Conservation (phyloP, 2,888 invertebrate species). For the Ryuthela nishihirai region DNA sequence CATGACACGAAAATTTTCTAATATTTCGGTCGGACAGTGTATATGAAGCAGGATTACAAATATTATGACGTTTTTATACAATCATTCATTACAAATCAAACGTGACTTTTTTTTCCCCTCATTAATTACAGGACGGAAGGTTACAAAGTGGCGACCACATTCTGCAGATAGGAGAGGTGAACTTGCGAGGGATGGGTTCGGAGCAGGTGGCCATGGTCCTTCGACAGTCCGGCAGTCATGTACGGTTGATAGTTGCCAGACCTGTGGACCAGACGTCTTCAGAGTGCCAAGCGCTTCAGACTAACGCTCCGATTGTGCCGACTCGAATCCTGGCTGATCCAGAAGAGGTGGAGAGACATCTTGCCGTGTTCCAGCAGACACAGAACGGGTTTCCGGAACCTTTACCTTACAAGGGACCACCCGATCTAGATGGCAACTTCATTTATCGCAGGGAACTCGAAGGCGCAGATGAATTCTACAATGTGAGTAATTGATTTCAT, state of each 20-base stretch:
- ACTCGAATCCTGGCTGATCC: slow-evolving; percentile 83
- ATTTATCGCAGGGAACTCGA: slow-evolving; percentile 24
- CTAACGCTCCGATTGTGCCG: slow-evolving; percentile 83
- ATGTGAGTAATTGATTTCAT: too few species aligned
- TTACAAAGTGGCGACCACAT: slow-evolving; percentile 97
- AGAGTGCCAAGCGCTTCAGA: slow-evolving; percentile 65
- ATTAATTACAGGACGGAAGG: slow-evolving; percentile 73
- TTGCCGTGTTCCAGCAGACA: slow-evolving; percentile 49
- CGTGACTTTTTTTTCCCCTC: neutral
- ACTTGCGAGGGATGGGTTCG: slow-evolving; percentile 91
- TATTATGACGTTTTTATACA: too few species aligned
- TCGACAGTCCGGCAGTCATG: slow-evolving; percentile 91
- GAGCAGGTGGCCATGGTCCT: slow-evolving; percentile 91
- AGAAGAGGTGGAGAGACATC: slow-evolving; percentile 72
- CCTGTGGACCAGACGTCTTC: slow-evolving; percentile 77
- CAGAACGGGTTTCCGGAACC: slow-evolving; percentile 39
- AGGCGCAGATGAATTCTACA: neutral
- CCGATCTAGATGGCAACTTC: slow-evolving; percentile 14
- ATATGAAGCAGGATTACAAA: too few species aligned
- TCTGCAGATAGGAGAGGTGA: slow-evolving; percentile 90
- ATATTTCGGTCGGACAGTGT: too few species aligned
- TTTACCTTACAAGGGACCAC: slow-evolving; percentile 29
- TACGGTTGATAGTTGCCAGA: slow-evolving; percentile 89
- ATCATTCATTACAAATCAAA: too few species aligned
- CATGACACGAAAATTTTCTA: too few species aligned